phyloP scores from a whole-genome alignment of 2,888 invertebrate species.

The Tachystola acroxantha region DNA sequence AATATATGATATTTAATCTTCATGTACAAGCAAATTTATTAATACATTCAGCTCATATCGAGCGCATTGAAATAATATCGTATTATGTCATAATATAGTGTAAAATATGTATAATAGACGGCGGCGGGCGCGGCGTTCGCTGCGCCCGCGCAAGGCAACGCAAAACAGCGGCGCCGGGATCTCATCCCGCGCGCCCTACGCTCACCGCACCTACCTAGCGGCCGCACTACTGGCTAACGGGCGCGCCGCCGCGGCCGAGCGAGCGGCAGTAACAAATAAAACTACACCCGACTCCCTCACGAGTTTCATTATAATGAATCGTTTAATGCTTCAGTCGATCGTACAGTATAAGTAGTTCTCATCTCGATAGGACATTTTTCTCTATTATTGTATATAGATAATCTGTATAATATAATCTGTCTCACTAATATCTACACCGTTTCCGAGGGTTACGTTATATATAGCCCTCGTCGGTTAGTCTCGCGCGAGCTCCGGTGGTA shows the following conservation, averaged over 20 bases:
- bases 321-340: slow-evolving; percentile 67
- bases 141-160: slow-evolving; percentile 49
- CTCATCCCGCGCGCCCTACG: slow-evolving; percentile 65
- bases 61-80: slow-evolving; percentile 60
- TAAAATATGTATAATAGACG: slow-evolving; percentile 60
- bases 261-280: slow-evolving; percentile 52
- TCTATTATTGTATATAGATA: slow-evolving; percentile 76
- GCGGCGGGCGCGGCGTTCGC: slow-evolving; percentile 46
- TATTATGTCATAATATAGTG: slow-evolving; percentile 78
- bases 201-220: slow-evolving; percentile 20
- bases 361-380: slow-evolving; percentile 72
- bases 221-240: slow-evolving; percentile 45
- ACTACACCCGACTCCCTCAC: slow-evolving; percentile 59
- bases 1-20: slow-evolving; percentile 87
- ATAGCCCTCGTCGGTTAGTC: slow-evolving; percentile 50
- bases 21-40: slow-evolving; percentile 87
- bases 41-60: slow-evolving; percentile 67
- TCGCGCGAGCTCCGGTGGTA: slow-evolving; percentile 22
- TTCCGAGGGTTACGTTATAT: slow-evolving; percentile 69
- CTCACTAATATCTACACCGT: slow-evolving; percentile 78
- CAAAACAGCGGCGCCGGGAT: slow-evolving; percentile 61
- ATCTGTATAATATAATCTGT: slow-evolving; percentile 76
- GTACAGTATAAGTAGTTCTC: slow-evolving; percentile 66
- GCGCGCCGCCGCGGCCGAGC: slow-evolving; percentile 24
- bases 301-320: slow-evolving; percentile 60